These are phyloP conservation scores for Laterallus jamaicensis DNA, from an alignment of 2,113 vertebrate species.

Conservation along the genomic window DNA sequence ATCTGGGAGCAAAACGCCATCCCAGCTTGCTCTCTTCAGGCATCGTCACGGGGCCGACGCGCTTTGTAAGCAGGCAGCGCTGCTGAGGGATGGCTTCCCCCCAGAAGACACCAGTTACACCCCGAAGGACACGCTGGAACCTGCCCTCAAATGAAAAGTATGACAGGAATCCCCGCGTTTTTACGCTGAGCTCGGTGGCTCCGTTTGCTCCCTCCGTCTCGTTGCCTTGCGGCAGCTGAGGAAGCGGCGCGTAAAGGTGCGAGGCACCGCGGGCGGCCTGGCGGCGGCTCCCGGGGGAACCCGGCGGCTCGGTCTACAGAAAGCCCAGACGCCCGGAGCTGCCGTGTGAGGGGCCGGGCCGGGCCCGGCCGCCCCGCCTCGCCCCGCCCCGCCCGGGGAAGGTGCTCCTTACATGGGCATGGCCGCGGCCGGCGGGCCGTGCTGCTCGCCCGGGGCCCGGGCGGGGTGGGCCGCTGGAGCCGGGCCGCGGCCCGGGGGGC, in stretches of 20 bases:
- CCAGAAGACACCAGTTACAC: background rate
- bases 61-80: background rate
- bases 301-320: background rate
- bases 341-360: too few species aligned
- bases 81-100: background rate
- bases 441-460: conserved; percentile 45
- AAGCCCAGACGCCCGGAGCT: background rate
- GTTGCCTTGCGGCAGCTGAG: background rate
- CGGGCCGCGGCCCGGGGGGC: conserved; percentile 23
- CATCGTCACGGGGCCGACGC: too few species aligned
- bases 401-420: conserved; percentile 91
- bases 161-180: background rate
- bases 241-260: background rate
- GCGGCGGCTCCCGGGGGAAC: background rate
- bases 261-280: too few species aligned
- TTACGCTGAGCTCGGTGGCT: background rate
- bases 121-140: background rate
- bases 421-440: conserved; percentile 6
- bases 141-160: background rate
- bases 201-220: background rate
- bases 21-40: background rate
- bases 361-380: too few species aligned
- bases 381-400: conserved; percentile 30
- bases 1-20: background rate
- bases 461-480: conserved; percentile 77